These are phyloP conservation scores for Enteromius treurensis DNA, from an alignment of 2,797 vertebrate species.

Conservation along the genomic window DNA sequence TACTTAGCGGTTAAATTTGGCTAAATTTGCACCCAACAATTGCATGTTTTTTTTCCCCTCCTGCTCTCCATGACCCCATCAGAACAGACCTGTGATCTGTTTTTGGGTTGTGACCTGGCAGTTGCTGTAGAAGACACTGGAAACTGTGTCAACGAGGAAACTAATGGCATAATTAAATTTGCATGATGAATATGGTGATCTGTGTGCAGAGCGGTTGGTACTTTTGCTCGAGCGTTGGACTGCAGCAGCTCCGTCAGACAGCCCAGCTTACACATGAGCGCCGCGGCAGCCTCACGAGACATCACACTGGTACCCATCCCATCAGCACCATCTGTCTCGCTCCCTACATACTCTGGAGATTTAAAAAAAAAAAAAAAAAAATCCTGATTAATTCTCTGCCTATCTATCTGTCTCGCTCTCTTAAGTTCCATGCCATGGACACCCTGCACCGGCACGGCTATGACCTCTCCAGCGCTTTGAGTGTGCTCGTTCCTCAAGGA, in stretches of 20 bases:
- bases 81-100: background rate
- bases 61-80: background rate
- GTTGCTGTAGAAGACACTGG: background rate
- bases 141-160: background rate
- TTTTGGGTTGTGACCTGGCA: slow-evolving; percentile 8
- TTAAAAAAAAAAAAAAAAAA: background rate
- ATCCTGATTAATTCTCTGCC: background rate
- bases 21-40: background rate
- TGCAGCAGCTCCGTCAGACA: slow-evolving; percentile 97
- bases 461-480: slow-evolving; percentile 91
- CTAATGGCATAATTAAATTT: slow-evolving; percentile 6
- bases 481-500: slow-evolving; percentile 91
- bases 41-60: background rate
- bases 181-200: slow-evolving; percentile 15
- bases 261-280: slow-evolving; percentile 97
- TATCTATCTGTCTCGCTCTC: slow-evolving; percentile 26
- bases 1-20: background rate
- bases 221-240: slow-evolving; percentile 93
- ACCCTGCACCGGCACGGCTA: slow-evolving; percentile 92
- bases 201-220: slow-evolving; percentile 87
- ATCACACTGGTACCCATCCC: slow-evolving; percentile 87
- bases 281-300: slow-evolving; percentile 94
- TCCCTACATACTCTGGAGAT: background rate
- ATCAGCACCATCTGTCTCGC: slow-evolving; percentile 23
- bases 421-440: slow-evolving; percentile 96